Evolutionary conservation across 2,113 vertebrate genomes (phyloP).

Genomic region (Syrmaticus mikado): DNA sequence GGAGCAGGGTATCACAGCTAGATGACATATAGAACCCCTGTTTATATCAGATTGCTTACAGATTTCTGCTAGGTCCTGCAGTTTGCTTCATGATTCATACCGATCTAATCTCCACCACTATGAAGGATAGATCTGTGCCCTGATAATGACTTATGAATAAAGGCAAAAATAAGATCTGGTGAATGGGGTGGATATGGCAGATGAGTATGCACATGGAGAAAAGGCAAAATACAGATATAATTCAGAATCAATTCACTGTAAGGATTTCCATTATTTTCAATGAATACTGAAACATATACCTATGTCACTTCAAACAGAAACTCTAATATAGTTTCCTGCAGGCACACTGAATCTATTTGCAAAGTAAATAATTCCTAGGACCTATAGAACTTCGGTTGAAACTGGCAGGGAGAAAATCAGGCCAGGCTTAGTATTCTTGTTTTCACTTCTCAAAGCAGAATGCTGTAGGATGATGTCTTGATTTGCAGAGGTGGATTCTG

Average conservation of each 20-base stretch:
- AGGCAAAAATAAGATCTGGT: neutral
- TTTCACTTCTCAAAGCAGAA: neutral
- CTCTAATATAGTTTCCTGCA: neutral
- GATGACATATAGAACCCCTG: neutral
- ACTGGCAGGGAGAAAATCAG: neutral
- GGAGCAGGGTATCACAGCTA: neutral
- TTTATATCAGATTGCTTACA: slow-evolving; percentile 26
- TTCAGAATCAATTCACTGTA: neutral
- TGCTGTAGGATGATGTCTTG: neutral
- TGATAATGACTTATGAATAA: neutral
- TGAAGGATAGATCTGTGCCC: neutral
- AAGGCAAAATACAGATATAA: neutral
- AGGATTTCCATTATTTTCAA: neutral
- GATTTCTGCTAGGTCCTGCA: neutral
- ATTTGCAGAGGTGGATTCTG: neutral
- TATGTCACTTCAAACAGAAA: neutral
- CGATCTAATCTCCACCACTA: neutral
- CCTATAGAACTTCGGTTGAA: neutral
- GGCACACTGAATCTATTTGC: neutral
- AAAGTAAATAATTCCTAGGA: neutral
- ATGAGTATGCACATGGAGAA: neutral
- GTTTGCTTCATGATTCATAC: slow-evolving; percentile 12
- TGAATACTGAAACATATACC: neutral
- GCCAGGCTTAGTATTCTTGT: neutral
- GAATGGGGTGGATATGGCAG: neutral